Conservation (phyloP, 2,113 vertebrate species). For the Perognathus longimembris region DNA sequence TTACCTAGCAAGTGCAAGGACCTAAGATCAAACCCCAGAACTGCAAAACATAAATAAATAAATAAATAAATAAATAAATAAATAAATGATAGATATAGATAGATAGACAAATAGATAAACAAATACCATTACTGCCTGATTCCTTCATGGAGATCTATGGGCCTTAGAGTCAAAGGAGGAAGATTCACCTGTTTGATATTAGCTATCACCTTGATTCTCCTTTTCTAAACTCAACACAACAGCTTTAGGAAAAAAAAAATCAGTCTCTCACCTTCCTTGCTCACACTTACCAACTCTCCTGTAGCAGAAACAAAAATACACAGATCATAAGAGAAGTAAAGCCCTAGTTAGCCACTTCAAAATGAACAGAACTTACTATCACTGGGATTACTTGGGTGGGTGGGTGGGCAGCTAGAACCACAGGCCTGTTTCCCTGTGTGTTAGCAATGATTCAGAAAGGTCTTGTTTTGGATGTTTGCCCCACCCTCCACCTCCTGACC, state of each 20-base stretch:
- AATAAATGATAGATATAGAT: too few relatives aligned
- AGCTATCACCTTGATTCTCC: conserved; percentile 25
- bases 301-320: conserved; percentile 62
- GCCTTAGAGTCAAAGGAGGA: conserved; percentile 39
- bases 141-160: conserved; percentile 22
- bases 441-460: background rate
- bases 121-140: conserved; percentile 1
- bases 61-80: background rate
- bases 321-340: conserved; percentile 57
- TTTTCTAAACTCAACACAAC: conserved; percentile 47
- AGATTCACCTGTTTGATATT: conserved; percentile 12
- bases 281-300: conserved; percentile 35
- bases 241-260: conserved; percentile 36
- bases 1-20: too few relatives aligned
- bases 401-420: conserved; percentile 33
- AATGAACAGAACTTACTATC: conserved; percentile 43
- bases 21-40: too few relatives aligned
- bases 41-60: too few relatives aligned
- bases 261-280: background rate
- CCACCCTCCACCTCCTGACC: too few relatives aligned
- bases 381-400: conserved; percentile 51
- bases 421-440: conserved; percentile 47
- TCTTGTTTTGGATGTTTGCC: conserved; percentile 4
- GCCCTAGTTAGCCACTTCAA: conserved; percentile 25
- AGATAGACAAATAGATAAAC: background rate